Evolutionary conservation across 2,797 vertebrate genomes (phyloP), one percentile per base, ranked within the genome.

Genomic region (Helicolenus hilgendorfi): DNA sequence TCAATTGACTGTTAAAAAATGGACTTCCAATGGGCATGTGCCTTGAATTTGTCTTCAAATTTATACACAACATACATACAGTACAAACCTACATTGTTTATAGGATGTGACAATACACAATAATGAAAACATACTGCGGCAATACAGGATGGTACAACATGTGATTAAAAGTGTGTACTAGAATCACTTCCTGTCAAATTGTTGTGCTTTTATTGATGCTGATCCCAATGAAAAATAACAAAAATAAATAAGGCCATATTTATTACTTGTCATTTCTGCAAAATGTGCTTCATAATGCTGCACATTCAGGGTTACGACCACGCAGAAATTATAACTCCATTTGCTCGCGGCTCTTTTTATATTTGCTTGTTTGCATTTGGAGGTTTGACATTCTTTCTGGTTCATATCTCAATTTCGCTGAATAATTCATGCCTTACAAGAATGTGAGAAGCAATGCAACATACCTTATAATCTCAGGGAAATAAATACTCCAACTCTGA

Each of bases 401-500:
- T 88, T 92, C 86, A 84, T 83, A 78, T 92, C 76, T 93, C 85
- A 88, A 7, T 89, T 93, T 83, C n/a, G n/a, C 64, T 94, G 79
- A 94, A 94, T 95, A 91, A 95, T 94, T 93, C 88, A 95, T 93
- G 89, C 84, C 49, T 82, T 89, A 86, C 79, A 72, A 93, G 72
- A 89, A 94, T 85, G 81, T 81, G 63, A 87, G 81, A 89, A 88
- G 73, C 68, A 79, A 77, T 49, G 71, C 73, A 83, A 86, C 72
- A 77, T 60, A 80, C 63, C 59, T 84, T 58, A 18, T 27, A 26
- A 45, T 59, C 60, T 67, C 38, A 63, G 49, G 83, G 77, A 13
- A 3, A 26, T 53, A 77, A n/a, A 67, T 24, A 26, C 35, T 76
- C 59, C 53, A 35, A 63, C 55, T 70, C 45, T 79, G 24, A 85